Base-by-base conservation (phyloP, 2,888 invertebrate species). In the Gryllus longicercus region DNA sequence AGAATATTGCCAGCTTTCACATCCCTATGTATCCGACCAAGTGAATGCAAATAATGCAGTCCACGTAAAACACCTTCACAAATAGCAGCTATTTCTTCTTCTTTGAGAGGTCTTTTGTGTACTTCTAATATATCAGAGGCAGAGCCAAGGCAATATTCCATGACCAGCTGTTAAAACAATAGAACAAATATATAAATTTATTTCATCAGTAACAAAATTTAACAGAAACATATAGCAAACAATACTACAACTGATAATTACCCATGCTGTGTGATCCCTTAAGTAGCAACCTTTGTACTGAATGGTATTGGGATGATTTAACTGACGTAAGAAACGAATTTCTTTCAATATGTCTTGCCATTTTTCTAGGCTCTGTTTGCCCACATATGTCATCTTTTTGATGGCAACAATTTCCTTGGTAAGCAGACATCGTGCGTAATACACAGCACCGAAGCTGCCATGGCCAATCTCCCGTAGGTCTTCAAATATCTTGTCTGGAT, bases 291-390 rank as follows among this genome's bases (percentile, higher is more conserved):
- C 98, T 88, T 97, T 98, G 88, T 99, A 99, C 87, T 98, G 97
- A 86, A 99, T 98, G 63, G 98, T 97, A 88, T 99, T 97, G 49
- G 95, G 95, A 89, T 99, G 98, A 84, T 95, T 95, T 85, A 99
- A 91, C 88, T 97, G 96, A 85, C 95, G 93, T 84, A 99, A 91
- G 89, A 99, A 99, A 85, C 96, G 93, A 84, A 99, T 99, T 89
- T 99, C 99, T 88, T 99, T 99, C 85, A 99, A 91, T 86, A 99
- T 99, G 87, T 99, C 99, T 88, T 97, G 97, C 99, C 99, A 99
- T 89, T 99, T 99, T 88, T 99, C 96, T 84, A 95, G 90, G 85
- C 94, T 95, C 88, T 99, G 98, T 87, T 99, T 99, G 82, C 99
- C 99, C 87, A 95, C 92, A 87, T 97, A 99, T 78, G 98, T 97